Conservation (phyloP, 1,140 invertebrate genomes). For the Acromyrmex echinatior region DNA sequence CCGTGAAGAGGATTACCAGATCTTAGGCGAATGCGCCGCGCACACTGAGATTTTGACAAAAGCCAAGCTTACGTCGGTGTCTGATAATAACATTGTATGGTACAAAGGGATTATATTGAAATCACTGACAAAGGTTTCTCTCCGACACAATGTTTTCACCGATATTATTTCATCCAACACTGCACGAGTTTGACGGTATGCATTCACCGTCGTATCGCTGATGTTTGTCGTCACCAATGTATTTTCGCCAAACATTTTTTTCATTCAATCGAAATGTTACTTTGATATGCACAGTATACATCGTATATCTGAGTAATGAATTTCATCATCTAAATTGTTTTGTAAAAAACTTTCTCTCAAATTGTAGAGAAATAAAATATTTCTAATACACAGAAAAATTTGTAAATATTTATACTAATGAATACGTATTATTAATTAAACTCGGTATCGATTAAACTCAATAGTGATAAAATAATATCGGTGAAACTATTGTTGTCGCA, state of each 20-base stretch:
- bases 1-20: constrained; percentile 46
- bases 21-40: constrained; percentile 24
- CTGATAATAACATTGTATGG: constrained; percentile 18
- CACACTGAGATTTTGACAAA: constrained; percentile 29
- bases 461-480: not conserved
- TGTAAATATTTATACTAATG: not conserved
- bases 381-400: not conserved
- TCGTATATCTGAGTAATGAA: not conserved
- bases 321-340: not conserved
- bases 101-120: constrained; percentile 35
- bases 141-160: constrained; percentile 25
- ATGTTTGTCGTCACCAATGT: not conserved
- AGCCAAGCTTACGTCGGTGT: constrained; percentile 26
- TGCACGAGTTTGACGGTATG: not conserved
- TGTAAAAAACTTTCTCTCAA: not conserved
- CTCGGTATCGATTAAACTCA: not conserved
- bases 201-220: not conserved
- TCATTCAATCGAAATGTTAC: not conserved
- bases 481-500: not conserved
- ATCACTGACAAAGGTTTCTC: constrained; percentile 20
- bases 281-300: not conserved
- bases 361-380: not conserved
- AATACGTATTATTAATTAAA: constrained; percentile 2
- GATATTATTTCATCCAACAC: not conserved
- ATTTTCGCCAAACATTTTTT: not conserved